Conservation (phyloP, 2,113 vertebrate species). For the Noctilio leporinus region DNA sequence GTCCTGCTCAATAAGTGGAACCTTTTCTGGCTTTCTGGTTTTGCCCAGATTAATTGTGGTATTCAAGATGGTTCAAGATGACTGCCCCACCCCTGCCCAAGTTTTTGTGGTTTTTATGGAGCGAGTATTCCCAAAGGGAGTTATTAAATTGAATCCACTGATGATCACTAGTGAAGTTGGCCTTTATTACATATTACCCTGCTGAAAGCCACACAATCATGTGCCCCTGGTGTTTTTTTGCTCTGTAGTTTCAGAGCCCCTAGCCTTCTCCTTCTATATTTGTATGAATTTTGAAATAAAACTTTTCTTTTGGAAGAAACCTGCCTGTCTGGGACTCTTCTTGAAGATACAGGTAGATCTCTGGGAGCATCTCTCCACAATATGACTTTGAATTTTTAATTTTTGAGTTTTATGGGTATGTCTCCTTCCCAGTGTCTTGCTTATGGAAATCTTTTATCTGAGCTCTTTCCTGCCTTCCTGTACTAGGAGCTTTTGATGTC, state of each 20-base stretch:
- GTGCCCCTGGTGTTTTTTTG: neutral
- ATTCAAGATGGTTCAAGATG: neutral
- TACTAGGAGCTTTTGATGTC: neutral
- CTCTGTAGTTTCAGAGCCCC: neutral
- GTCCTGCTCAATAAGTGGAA: neutral
- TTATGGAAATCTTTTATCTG: neutral
- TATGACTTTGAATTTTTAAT: neutral
- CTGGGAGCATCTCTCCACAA: neutral
- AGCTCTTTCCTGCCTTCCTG: neutral
- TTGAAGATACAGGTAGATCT: neutral
- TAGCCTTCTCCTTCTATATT: neutral
- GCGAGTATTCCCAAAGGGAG: neutral
- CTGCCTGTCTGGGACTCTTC: neutral
- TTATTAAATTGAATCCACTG: constrained; percentile 16
- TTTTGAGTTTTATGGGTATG: neutral
- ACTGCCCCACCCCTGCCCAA: neutral
- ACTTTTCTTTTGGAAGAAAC: neutral
- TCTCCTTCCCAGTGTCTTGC: neutral
- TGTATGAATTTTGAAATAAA: neutral
- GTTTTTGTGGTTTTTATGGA: neutral
- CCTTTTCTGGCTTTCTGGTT: neutral
- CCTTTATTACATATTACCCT: neutral
- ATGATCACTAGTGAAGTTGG: neutral
- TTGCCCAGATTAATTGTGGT: neutral
- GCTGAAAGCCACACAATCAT: neutral